Evolutionary conservation across 2,113 vertebrate genomes (phyloP).

Genomic region (Mohoua ochrocephala): DNA sequence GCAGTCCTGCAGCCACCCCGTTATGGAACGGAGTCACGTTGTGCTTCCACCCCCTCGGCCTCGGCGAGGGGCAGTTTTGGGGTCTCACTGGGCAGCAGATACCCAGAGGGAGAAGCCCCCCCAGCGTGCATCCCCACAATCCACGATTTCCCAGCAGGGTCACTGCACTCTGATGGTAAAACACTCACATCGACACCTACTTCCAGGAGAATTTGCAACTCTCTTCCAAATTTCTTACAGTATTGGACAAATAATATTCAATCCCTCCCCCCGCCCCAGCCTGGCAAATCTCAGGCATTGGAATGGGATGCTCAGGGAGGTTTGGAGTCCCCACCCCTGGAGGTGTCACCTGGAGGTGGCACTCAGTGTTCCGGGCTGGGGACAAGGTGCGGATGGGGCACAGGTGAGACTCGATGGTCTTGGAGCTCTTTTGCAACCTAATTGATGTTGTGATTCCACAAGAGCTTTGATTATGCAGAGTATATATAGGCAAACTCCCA

Average conservation of each 20-base stretch:
- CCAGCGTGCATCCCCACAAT: fast-evolving
- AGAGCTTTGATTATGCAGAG: neutral
- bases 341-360: neutral
- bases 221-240: neutral
- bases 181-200: neutral
- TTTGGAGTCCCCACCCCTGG: neutral
- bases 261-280: neutral
- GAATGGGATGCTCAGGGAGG: neutral
- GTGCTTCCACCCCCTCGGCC: neutral
- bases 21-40: fast-evolving
- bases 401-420: neutral
- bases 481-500: fast-evolving
- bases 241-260: neutral
- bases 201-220: neutral
- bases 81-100: neutral
- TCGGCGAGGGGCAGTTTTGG: neutral
- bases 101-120: neutral
- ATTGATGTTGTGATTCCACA: neutral
- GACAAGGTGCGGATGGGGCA: neutral
- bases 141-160: neutral
- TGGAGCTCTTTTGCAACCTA: neutral
- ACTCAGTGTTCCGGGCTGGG: neutral
- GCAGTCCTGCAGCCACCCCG: neutral
- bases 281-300: neutral
- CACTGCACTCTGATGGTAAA: neutral